These are phyloP conservation scores for Nothoprocta pentlandii DNA, from an alignment of 2,113 vertebrate genomes.

Conservation along the genomic window DNA sequence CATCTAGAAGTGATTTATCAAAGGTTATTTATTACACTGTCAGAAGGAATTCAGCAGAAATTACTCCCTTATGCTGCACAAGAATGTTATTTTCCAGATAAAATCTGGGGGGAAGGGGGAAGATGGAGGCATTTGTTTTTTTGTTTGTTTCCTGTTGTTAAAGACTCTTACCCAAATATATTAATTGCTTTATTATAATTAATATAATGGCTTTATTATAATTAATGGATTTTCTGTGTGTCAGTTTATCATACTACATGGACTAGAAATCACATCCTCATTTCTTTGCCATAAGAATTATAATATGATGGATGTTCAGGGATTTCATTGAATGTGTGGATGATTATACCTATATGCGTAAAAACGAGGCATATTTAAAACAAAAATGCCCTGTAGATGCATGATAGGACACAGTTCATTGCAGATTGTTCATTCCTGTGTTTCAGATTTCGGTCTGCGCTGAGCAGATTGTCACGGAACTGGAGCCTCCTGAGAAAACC, in stretches of 20 bases:
- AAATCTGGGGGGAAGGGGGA: too few species aligned
- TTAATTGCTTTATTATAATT: not conserved
- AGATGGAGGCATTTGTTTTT: too few species aligned
- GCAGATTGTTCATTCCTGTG: not conserved
- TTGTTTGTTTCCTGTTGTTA: not conserved
- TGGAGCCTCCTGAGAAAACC: slow-evolving; percentile 83
- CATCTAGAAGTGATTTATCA: not conserved
- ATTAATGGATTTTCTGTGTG: too few species aligned
- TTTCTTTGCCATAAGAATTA: not conserved
- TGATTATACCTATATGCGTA: not conserved
- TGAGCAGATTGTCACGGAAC: slow-evolving; percentile 88
- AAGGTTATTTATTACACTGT: not conserved
- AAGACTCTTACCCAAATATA: not conserved
- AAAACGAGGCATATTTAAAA: not conserved
- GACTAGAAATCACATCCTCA: not conserved
- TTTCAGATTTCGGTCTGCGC: slow-evolving; percentile 88
- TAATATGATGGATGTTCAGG: not conserved
- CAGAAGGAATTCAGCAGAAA: not conserved
- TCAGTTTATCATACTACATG: not conserved
- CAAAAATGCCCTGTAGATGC: not conserved
- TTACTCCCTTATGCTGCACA: not conserved
- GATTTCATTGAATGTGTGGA: not conserved
- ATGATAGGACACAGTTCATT: not conserved
- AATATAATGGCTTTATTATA: not conserved
- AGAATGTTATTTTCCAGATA: not conserved